phyloP scores from a whole-genome alignment of 2,888 invertebrate genomes.

The Pyrocoelia pectoralis region DNA sequence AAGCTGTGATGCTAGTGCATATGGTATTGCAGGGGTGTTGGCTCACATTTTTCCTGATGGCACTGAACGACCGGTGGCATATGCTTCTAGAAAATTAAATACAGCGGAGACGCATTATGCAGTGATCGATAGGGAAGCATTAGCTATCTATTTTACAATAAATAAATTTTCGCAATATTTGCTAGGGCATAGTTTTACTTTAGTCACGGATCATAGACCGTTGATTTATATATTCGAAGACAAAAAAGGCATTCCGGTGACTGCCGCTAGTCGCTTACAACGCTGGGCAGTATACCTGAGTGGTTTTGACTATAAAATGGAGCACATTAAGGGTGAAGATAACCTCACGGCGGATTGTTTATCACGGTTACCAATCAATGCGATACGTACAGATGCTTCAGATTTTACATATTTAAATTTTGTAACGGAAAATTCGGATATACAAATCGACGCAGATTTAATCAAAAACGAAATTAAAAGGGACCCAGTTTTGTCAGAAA shows the following conservation, averaged over 20 bases:
- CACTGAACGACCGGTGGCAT: not conserved
- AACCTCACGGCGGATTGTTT: not conserved
- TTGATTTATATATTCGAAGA: not conserved
- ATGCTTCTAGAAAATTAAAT: not conserved
- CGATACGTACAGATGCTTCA: not conserved
- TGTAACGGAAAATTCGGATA: not conserved
- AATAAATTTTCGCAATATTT: not conserved
- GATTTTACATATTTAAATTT: not conserved
- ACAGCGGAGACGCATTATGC: not conserved
- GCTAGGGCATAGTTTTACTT: too few relatives aligned
- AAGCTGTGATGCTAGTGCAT: too few relatives aligned
- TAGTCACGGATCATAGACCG: not conserved
- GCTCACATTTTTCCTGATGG: not conserved
- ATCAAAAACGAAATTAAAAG: not conserved
- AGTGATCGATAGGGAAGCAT: not conserved
- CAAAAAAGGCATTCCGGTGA: too few relatives aligned
- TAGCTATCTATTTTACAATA: not conserved
- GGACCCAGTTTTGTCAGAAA: not conserved
- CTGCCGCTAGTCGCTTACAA: not conserved
- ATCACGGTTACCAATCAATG: not conserved
- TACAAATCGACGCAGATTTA: not conserved
- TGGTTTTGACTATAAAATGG: not conserved
- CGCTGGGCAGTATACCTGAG: not conserved
- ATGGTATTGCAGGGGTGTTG: conserved; percentile 1
- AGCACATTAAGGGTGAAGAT: not conserved